Conservation (phyloP, 2,888 invertebrate species). For the Chaetoderma sp. region DNA sequence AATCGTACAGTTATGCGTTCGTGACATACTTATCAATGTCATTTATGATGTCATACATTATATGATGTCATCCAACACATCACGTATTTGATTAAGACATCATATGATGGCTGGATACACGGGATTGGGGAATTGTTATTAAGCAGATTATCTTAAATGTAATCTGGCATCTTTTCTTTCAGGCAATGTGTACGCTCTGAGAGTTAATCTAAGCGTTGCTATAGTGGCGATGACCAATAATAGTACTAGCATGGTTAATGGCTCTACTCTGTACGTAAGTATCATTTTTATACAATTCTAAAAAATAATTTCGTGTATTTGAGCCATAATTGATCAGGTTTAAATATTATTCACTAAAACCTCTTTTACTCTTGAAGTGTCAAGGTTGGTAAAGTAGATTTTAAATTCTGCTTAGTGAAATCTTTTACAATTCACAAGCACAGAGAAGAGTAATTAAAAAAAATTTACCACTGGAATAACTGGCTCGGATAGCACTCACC, state of each 20-base stretch:
- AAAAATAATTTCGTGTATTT: too few relatives aligned
- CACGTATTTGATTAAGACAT: too few relatives aligned
- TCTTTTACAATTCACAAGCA: not conserved
- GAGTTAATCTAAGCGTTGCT: slow-evolving; percentile 90
- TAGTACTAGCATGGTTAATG: slow-evolving; percentile 39
- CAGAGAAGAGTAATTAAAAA: not conserved
- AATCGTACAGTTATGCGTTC: too few relatives aligned
- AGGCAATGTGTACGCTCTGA: slow-evolving; percentile 69
- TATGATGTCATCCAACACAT: not conserved
- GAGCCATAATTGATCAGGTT: too few relatives aligned
- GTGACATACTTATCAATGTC: too few relatives aligned
- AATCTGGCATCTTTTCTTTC: slow-evolving; percentile 34
- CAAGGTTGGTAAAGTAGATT: not conserved
- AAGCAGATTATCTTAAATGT: not conserved
- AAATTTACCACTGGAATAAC: not conserved
- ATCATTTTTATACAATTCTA: not conserved
- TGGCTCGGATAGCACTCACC: not conserved
- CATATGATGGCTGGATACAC: too few relatives aligned
- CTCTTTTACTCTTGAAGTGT: not conserved
- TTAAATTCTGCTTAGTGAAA: not conserved
- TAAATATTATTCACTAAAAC: not conserved
- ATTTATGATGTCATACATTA: too few relatives aligned
- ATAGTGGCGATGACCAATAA: slow-evolving; percentile 91
- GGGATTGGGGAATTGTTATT: not conserved
- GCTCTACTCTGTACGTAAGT: slow-evolving; percentile 43